These are phyloP conservation scores for Nymphalis polychloros DNA, from an alignment of 2,888 invertebrate species.

Conservation along the genomic window DNA sequence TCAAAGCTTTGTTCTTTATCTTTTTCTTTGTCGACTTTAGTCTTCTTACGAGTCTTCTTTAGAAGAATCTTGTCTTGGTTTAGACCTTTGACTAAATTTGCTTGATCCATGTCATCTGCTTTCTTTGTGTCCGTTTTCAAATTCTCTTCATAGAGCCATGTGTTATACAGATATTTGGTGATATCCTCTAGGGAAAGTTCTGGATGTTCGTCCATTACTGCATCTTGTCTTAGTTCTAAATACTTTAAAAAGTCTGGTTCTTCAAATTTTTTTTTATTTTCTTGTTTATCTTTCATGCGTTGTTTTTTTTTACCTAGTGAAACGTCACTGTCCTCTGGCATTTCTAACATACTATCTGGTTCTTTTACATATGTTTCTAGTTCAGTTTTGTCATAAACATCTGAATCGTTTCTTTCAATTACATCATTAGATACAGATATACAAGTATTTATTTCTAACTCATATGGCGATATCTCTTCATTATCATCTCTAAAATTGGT, in stretches of 20 bases:
- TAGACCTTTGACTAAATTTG: constrained; percentile 62
- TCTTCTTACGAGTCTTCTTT: constrained; percentile 57
- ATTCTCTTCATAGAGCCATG: constrained; percentile 69
- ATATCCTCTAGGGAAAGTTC: constrained; percentile 74
- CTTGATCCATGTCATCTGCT: constrained; percentile 58
- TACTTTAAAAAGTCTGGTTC: constrained; percentile 77
- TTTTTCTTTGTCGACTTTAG: constrained; percentile 53
- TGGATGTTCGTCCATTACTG: constrained; percentile 77
- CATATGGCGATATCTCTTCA: constrained; percentile 6
- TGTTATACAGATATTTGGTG: constrained; percentile 72
- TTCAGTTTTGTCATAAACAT: constrained; percentile 24
- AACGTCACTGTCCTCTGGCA: constrained; percentile 51
- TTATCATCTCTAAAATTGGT: constrained; percentile 15
- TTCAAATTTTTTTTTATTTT: constrained; percentile 46
- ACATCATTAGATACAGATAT: constrained; percentile 10
- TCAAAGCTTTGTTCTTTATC: constrained; percentile 34
- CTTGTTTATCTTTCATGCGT: constrained; percentile 42
- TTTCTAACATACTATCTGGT: constrained; percentile 43
- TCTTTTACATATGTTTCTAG: constrained; percentile 36
- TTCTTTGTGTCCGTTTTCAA: constrained; percentile 50
- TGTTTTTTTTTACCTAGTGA: constrained; percentile 47
- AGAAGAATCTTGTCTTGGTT: constrained; percentile 46
- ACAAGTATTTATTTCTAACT: constrained; percentile 11
- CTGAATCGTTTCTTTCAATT: constrained; percentile 12
- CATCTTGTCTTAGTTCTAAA: constrained; percentile 73